These are phyloP conservation scores for Mantis religiosa DNA, from an alignment of 2,888 invertebrate species.

Conservation along the genomic window DNA sequence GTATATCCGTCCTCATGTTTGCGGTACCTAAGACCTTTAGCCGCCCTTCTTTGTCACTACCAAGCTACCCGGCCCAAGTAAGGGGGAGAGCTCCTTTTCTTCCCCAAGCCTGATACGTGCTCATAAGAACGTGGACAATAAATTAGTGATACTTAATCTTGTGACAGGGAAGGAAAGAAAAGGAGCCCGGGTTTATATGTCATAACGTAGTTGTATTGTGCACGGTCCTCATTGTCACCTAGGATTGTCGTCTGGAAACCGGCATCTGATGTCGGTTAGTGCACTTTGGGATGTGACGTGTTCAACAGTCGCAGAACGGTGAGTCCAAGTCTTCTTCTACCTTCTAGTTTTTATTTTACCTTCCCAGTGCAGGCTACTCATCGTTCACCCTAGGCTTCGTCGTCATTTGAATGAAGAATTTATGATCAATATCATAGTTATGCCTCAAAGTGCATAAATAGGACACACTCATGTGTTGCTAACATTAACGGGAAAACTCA, in stretches of 20 bases:
- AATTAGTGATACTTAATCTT: slow-evolving; percentile 28
- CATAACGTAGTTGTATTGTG: neutral
- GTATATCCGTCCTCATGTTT: neutral
- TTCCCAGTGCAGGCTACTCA: neutral
- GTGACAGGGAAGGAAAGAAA: slow-evolving; percentile 1
- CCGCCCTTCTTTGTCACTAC: neutral
- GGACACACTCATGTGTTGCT: no score
- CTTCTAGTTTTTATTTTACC: neutral
- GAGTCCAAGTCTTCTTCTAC: neutral
- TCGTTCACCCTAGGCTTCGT: no score
- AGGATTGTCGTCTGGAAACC: neutral
- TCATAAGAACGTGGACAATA: slow-evolving; percentile 21
- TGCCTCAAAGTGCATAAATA: no score
- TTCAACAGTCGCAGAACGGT: neutral
- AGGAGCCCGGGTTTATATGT: neutral
- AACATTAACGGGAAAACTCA: no score
- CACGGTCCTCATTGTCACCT: neutral
- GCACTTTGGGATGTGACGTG: neutral
- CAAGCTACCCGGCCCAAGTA: neutral
- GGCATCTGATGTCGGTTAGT: neutral
- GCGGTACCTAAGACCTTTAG: slow-evolving; percentile 10
- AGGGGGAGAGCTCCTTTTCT: neutral
- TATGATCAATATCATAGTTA: no score
- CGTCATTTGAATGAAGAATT: no score
- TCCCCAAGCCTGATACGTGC: neutral